Evolutionary conservation across 2,113 vertebrate species (phyloP).

Genomic region (Nannospalax galili): DNA sequence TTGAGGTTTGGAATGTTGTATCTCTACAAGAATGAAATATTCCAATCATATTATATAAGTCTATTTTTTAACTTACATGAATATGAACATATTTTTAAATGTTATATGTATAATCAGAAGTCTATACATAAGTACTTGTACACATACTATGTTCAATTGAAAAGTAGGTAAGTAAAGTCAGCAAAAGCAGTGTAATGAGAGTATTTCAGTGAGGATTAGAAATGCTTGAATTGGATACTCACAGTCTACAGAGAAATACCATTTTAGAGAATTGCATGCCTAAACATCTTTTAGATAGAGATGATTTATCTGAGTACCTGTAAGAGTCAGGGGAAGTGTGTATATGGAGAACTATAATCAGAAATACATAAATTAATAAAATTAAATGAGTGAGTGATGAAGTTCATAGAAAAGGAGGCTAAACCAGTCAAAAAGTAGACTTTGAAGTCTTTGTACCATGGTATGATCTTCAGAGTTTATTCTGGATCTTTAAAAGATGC

Average conservation of each 20-base stretch:
- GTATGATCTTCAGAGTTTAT: not conserved
- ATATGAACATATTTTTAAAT: not conserved
- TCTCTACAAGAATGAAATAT: not conserved
- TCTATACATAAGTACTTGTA: not conserved
- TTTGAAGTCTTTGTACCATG: not conserved
- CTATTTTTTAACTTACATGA: not conserved
- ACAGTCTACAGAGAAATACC: not conserved
- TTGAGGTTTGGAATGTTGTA: not conserved
- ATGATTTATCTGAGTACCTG: not conserved
- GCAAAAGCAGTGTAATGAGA: not conserved
- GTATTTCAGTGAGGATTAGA: not conserved
- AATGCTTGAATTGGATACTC: not conserved
- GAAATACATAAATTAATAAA: not conserved
- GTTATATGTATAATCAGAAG: not conserved
- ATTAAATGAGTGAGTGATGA: not conserved
- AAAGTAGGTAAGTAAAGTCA: not conserved
- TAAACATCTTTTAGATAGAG: not conserved
- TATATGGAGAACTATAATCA: not conserved
- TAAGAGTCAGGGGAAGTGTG: not conserved
- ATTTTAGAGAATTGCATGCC: not conserved
- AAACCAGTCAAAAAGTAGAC: not conserved
- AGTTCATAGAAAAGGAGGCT: not conserved
- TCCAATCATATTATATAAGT: not conserved
- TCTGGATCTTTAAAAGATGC: not conserved
- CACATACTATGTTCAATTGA: not conserved